A percentile compares a stretch with the other conserved stretches of the same genome.
These are phyloP conservation scores for Chaetoderma sp. DNA, from an alignment of 2,888 invertebrate genomes.

Conservation along the genomic window DNA sequence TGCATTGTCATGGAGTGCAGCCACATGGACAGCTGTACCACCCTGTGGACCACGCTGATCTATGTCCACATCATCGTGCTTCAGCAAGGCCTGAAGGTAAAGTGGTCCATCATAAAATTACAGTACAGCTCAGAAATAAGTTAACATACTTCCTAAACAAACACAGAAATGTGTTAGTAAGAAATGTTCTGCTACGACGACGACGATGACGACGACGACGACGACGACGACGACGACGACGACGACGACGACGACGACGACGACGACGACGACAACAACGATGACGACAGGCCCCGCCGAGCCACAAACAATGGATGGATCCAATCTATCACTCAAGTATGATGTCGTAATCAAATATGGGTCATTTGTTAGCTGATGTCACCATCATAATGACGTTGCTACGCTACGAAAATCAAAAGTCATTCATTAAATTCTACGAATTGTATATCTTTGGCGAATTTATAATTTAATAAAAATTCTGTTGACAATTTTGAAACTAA, in stretches of 20 bases:
- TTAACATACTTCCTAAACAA: neutral
- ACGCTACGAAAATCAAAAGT: too few relatives aligned
- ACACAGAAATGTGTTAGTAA: neutral
- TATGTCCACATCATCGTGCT: slow-evolving; percentile 76
- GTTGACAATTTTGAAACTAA: too few relatives aligned
- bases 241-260: neutral
- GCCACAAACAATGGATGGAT: too few relatives aligned
- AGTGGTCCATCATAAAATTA: neutral
- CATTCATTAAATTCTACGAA: too few relatives aligned
- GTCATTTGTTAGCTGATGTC: too few relatives aligned
- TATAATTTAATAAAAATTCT: too few relatives aligned
- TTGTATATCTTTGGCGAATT: too few relatives aligned
- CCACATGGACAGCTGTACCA: slow-evolving; percentile 84
- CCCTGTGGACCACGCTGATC: slow-evolving; percentile 85
- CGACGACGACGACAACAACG: neutral
- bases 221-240: neutral
- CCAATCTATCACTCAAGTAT: too few relatives aligned
- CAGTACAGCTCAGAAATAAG: neutral
- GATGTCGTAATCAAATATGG: too few relatives aligned
- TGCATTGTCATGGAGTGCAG: slow-evolving; percentile 86
- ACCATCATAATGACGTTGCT: too few relatives aligned
- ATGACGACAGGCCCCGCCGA: too few relatives aligned
- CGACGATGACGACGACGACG: neutral
- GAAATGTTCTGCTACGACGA: too few relatives aligned
- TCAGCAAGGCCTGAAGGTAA: slow-evolving; percentile 46